These are phyloP conservation scores for Mamestra brassicae DNA, from an alignment of 2,888 invertebrate species.

Conservation along the genomic window DNA sequence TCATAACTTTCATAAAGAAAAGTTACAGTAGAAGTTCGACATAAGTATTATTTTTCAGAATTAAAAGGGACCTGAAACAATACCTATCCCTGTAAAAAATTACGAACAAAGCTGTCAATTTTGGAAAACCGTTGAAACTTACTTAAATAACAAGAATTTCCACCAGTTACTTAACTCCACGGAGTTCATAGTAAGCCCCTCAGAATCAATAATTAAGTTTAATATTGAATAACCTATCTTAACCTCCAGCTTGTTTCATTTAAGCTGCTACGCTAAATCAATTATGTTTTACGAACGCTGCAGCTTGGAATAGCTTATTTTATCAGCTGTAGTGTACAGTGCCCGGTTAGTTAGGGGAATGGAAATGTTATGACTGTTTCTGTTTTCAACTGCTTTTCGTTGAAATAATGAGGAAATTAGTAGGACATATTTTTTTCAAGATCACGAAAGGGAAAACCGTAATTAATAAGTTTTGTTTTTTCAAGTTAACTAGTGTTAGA, in stretches of 20 bases:
- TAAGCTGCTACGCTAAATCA: slow-evolving; percentile 69
- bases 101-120: too few relatives aligned
- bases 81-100: too few relatives aligned
- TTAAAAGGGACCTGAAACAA: background rate
- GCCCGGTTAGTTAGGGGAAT: background rate
- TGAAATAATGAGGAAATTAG: background rate
- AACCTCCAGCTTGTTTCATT: slow-evolving; percentile 78
- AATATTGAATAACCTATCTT: slow-evolving; percentile 77
- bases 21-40: background rate
- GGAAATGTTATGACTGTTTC: background rate
- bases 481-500: too few relatives aligned
- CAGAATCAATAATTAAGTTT: slow-evolving; percentile 74
- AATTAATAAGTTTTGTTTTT: too few relatives aligned
- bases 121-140: background rate
- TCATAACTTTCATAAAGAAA: background rate
- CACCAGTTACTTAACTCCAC: background rate
- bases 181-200: slow-evolving; percentile 29
- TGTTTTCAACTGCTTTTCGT: background rate
- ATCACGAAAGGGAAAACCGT: too few relatives aligned
- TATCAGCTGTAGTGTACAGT: slow-evolving; percentile 24
- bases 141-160: slow-evolving; percentile 9
- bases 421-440: too few relatives aligned
- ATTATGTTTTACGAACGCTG: slow-evolving; percentile 59
- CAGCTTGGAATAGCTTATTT: slow-evolving; percentile 43
- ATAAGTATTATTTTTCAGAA: background rate